Percentiles rank a stretch among this genome's conserved stretches.
phyloP scores from a whole-genome alignment of 2,888 invertebrate genomes.

The Nebria brevicollis region DNA sequence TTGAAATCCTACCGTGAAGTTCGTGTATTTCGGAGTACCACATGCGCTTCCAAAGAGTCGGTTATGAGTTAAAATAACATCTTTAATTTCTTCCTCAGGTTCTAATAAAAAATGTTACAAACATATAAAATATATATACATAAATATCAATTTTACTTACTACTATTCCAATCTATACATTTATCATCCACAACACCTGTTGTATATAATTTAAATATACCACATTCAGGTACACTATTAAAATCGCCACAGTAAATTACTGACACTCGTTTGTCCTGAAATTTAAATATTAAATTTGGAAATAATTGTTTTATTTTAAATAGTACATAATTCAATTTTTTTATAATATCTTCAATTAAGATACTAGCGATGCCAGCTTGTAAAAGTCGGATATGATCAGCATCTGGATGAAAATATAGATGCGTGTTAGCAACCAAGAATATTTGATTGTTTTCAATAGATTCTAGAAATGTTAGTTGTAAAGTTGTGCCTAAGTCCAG shows the following conservation, averaged over 20 bases:
- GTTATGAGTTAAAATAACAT: conserved; percentile 73
- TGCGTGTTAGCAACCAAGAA: conserved; percentile 86
- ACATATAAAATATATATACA: background rate
- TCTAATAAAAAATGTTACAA: conserved; percentile 64
- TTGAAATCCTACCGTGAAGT: conserved; percentile 84
- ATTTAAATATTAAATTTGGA: conserved; percentile 19
- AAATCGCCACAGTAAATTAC: conserved; percentile 92
- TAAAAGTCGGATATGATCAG: conserved; percentile 87
- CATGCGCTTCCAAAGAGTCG: conserved; percentile 80
- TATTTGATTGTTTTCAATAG: conserved; percentile 68
- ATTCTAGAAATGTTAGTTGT: conserved; percentile 70
- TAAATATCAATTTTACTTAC: conserved; percentile 65
- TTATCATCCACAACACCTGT: conserved; percentile 71
- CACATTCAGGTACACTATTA: conserved; percentile 86
- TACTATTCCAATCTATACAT: conserved; percentile 81
- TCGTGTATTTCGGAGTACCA: conserved; percentile 86
- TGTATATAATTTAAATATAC: conserved; percentile 82
- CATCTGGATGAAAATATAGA: conserved; percentile 91
- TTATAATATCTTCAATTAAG: conserved; percentile 71
- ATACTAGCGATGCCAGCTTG: conserved; percentile 81
- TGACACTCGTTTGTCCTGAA: conserved; percentile 67
- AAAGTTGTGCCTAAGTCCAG: conserved; percentile 74
- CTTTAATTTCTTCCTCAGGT: conserved; percentile 70
- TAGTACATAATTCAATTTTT: conserved; percentile 21
- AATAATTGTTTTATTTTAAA: conserved; percentile 49